Conservation (phyloP, 2,888 invertebrate species). For the Pterostichus niger region DNA sequence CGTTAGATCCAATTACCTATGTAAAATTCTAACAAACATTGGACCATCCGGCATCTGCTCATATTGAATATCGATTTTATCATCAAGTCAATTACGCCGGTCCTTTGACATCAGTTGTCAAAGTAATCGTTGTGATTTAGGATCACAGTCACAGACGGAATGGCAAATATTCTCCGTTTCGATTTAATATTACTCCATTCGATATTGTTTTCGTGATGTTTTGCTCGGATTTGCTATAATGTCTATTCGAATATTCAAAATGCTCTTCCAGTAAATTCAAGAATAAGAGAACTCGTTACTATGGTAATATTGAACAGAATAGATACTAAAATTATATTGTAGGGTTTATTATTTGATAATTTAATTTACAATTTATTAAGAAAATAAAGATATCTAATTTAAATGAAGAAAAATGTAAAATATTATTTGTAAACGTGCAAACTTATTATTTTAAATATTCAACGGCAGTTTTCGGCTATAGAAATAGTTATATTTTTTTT, state of each 20-base stretch:
- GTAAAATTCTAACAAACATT: constrained; percentile 28
- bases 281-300: constrained; percentile 21
- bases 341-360: no score
- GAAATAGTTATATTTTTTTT: no score
- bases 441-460: no score
- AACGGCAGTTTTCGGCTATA: no score
- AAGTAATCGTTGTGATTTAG: constrained; percentile 21
- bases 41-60: background rate
- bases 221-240: constrained; percentile 15
- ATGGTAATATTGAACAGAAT: constrained; percentile 19
- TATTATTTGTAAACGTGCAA: no score
- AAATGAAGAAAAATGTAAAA: no score
- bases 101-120: constrained; percentile 28
- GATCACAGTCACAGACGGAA: constrained; percentile 28
- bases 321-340: constrained; percentile 2
- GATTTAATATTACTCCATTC: constrained; percentile 24
- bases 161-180: constrained; percentile 21
- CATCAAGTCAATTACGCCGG: constrained; percentile 27
- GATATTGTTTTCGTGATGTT: constrained; percentile 32
- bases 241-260: constrained; percentile 21
- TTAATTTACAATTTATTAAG: no score
- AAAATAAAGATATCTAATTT: no score
- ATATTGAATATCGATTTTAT: constrained; percentile 46
- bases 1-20: constrained; percentile 24
- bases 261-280: constrained; percentile 9